Evolutionary conservation across 2,888 invertebrate genomes (phyloP).

Genomic region (Eupithecia centaureata): DNA sequence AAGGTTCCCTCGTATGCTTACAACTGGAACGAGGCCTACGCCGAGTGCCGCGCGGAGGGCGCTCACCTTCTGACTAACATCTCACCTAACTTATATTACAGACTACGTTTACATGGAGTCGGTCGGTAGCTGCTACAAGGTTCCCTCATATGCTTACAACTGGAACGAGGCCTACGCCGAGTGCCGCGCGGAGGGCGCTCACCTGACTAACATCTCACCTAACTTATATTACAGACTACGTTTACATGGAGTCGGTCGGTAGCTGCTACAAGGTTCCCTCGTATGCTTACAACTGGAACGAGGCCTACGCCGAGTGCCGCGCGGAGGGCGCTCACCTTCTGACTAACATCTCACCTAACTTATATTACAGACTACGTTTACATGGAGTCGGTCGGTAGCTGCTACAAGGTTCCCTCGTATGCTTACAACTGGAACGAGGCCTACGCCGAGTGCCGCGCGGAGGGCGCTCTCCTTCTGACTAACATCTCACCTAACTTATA

Average conservation of each 20-base stretch:
- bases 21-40: conserved; percentile 67
- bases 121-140: conserved; percentile 66
- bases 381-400: too few relatives aligned
- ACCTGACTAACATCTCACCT: too few relatives aligned
- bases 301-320: conserved; percentile 63
- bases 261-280: conserved; percentile 67
- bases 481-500: not conserved
- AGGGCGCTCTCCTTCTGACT: not conserved
- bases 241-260: conserved; percentile 51
- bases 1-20: conserved; percentile 51
- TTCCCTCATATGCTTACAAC: conserved; percentile 49
- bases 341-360: too few relatives aligned
- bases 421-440: too few relatives aligned
- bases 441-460: too few relatives aligned
- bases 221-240: conserved; percentile 53
- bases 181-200: conserved; percentile 61
- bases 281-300: conserved; percentile 58
- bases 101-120: conserved; percentile 56
- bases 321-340: too few relatives aligned
- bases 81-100: conserved; percentile 37
- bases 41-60: conserved; percentile 60
- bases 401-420: too few relatives aligned
- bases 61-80: conserved; percentile 35
- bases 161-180: conserved; percentile 68
- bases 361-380: too few relatives aligned